Evolutionary conservation across 2,888 invertebrate species (phyloP), one percentile per base, ranked within the genome.

Genomic region (Morinoia aosen): DNA sequence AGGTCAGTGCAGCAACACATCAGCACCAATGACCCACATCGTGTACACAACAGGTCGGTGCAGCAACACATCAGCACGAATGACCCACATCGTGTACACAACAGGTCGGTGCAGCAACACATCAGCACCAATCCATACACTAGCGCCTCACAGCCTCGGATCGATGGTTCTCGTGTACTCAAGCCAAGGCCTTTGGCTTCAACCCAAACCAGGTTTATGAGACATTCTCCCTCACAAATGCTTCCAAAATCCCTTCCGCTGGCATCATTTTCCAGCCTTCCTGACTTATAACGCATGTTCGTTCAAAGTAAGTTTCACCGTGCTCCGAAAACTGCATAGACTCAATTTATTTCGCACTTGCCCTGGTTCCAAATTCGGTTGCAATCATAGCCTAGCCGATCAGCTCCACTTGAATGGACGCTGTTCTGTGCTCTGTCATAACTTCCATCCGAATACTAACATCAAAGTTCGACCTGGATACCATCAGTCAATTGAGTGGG

Each of bases 121-220:
- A 76, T 16, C 25, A 76, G 76, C 76, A 76, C 76, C 19, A 76
- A 76, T 76, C 76, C 76, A 76, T 76, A 76, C 76, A 33, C 76
- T 76, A 33, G 76, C 61, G 33, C 76, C 76, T 76, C 33, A 33
- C 76, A 76, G 76, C 76, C 76, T 76, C 76, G 76, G 76, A 76
- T 76, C 76, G 76, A 76, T 90, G 48, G 90, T 90, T 90, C 90
- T 90, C 90, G 40, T 40, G 90, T 90, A 90, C 90, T 90, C 90
- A 39, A 90, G 39, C 48, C 40, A 90, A 90, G 90, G 90, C 48
- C 90, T 90, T 48, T 90, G 76, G 76, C 76, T 76, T 76, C 76
- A 76, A 76, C 76, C 76, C 76, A 76, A 76, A 33, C 76, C 76
- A 58, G 57, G 14, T 93, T 56, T 56, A n/a, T 40, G n/a, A 58